Evolutionary conservation across 1,140 invertebrate species (phyloP), one percentile per base, ranked within the genome.

Genomic region (Vanessa tameamea): DNA sequence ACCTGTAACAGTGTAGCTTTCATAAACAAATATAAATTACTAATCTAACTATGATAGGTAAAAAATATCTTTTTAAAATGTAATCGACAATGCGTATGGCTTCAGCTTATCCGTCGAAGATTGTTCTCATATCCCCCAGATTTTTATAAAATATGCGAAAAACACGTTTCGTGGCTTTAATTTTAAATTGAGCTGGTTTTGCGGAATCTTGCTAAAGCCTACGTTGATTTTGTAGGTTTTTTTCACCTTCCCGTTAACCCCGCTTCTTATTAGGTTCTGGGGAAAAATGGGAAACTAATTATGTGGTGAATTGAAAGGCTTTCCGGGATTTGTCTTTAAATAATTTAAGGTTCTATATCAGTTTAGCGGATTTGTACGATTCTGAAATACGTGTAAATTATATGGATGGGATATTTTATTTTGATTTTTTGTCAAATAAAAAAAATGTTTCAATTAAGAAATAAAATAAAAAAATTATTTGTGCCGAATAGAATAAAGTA

Each of bases 101-200:
- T 72, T 72, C 23, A 73, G 75, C 75, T 79, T 79, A 79, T 75
- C 57, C 87, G 72, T 74, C 83, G 87, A 91, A 92, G 91, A 92
- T 91, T 91, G 88, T 87, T 87, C 87, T 68, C 81, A 89, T 87
- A 91, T 90, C 87, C 88, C 26, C 85, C 78, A 83, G 86, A 91
- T 90, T 92, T 92, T 91, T 92, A 91, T 90, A 91, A 92, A 92
- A 90, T 90, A 91, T 78, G 88, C 88, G 89, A 92, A 92, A 90
- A 92, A 92, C 91, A 92, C 91, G 91, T 92, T 91, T 92, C 86
- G 87, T 91, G 91, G 91, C 90, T 92, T 92, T 92, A 92, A 92
- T 92, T 92, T 92, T 92, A 92, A 92, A 92, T 92, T 92, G 90
- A 91, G 89, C 86, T 84, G 91, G 84, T 92, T 91, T 85, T 87